phyloP scores from a whole-genome alignment of 2,797 vertebrate genomes.

The Oreortyx pictus region DNA sequence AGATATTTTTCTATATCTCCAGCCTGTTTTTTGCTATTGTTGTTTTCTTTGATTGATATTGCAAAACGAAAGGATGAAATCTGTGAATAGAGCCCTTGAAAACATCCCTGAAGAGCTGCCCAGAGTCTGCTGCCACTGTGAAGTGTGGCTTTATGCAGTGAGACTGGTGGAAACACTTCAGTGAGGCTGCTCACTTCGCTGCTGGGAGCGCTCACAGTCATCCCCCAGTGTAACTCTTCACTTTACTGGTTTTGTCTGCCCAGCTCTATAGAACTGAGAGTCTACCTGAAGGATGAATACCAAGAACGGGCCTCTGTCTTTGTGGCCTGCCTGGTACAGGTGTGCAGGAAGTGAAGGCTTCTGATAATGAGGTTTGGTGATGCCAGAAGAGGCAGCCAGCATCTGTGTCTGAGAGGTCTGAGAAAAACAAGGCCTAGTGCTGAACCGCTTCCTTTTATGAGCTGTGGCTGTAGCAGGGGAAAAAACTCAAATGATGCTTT shows the following conservation, averaged over 20 bases:
- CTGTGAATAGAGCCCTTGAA: not conserved
- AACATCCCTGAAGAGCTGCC: not conserved
- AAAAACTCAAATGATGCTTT: not conserved
- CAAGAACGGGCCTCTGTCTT: accelerated
- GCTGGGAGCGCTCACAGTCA: not conserved
- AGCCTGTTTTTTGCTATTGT: not conserved
- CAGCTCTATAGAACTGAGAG: not conserved
- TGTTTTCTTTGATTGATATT: not conserved
- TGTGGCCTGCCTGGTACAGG: not conserved
- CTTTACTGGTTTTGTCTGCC: not conserved
- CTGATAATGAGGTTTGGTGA: not conserved
- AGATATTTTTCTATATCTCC: not conserved
- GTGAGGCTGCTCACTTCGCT: accelerated
- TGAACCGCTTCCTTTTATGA: not conserved
- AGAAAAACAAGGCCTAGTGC: not conserved
- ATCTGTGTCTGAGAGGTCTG: not conserved
- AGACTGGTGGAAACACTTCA: not conserved
- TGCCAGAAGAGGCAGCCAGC: accelerated
- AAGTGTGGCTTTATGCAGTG: not conserved
- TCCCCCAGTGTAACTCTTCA: not conserved
- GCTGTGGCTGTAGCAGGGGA: not conserved
- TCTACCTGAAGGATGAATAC: not conserved
- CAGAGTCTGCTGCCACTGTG: not conserved
- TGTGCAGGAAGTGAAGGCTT: not conserved
- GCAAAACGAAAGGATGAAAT: not conserved